Conservation (phyloP, 2,797 vertebrate genomes). For the Sebastes variabilis region DNA sequence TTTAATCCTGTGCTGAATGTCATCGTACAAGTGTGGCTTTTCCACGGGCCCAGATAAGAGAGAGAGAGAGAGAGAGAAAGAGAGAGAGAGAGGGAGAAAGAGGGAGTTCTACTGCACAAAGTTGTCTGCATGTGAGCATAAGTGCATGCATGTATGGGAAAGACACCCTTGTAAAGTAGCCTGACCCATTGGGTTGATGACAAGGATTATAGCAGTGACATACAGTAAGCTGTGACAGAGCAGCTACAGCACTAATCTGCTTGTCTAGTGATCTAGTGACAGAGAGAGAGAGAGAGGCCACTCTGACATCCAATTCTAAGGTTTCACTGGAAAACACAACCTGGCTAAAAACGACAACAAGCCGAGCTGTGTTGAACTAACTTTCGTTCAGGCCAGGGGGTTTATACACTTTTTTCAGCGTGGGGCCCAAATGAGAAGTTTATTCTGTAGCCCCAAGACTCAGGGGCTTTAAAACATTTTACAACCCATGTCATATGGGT, state of each 20-base stretch:
- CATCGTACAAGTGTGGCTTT: conserved; percentile 86
- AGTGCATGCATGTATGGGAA: conserved; percentile 30
- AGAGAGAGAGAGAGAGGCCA: conserved; percentile 28
- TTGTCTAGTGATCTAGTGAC: conserved; percentile 68
- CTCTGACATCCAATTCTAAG: conserved; percentile 54
- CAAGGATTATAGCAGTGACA: conserved; percentile 51
- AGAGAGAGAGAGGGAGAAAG: not conserved
- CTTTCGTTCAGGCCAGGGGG: conserved; percentile 23
- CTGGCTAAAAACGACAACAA: conserved; percentile 55
- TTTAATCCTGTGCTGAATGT: conserved; percentile 90
- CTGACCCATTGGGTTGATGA: conserved; percentile 50
- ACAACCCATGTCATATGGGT: conserved; percentile 51
- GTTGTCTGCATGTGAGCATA: conserved; percentile 10
- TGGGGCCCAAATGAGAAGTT: conserved; percentile 56
- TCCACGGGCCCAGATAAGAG: conserved; percentile 83
- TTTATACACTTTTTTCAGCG: conserved; percentile 39
- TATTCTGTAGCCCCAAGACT: conserved; percentile 56
- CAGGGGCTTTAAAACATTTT: conserved; percentile 62
- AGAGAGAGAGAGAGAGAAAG: conserved; percentile 23
- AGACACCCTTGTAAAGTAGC: conserved; percentile 28
- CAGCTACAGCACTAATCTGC: conserved; percentile 67
- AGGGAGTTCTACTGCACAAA: conserved; percentile 19
- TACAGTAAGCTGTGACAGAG: conserved; percentile 55
- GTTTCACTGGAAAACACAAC: conserved; percentile 68
- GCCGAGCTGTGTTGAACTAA: conserved; percentile 43